A percentile compares a stretch with the other conserved stretches of the same genome.
phyloP scores from a whole-genome alignment of 2,797 vertebrate species.

The Cirrhinus molitorella region DNA sequence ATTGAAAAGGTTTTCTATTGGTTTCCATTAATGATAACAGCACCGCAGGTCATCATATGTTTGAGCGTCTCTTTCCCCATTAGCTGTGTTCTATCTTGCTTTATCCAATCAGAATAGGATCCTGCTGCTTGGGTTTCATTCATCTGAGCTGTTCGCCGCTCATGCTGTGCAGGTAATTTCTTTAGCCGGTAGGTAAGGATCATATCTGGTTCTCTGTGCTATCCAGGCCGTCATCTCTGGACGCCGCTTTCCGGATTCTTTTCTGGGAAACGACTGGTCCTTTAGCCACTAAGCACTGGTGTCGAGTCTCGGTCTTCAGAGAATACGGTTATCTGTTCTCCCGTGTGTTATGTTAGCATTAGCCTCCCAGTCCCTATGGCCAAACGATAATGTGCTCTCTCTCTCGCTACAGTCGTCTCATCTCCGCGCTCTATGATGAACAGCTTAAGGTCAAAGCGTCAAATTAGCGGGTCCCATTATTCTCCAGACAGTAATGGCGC shows the following conservation, averaged over 20 bases:
- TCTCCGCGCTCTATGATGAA: slow-evolving; percentile 72
- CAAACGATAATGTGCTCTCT: slow-evolving; percentile 79
- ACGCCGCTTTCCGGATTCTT: neutral
- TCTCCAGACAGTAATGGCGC: slow-evolving; percentile 79
- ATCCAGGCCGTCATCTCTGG: neutral
- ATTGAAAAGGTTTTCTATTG: neutral
- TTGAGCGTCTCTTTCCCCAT: neutral
- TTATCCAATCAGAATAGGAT: neutral
- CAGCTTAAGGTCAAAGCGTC: slow-evolving; percentile 79
- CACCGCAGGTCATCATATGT: neutral
- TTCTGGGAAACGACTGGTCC: slow-evolving; percentile 7
- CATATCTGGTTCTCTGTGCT: neutral
- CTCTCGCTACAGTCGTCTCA: slow-evolving; percentile 66
- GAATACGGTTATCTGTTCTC: slow-evolving; percentile 35
- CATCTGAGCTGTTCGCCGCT: neutral
- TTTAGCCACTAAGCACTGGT: neutral
- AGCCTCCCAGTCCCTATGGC: slow-evolving; percentile 75
- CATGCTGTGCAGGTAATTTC: slow-evolving; percentile 3
- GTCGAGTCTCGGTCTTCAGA: neutral
- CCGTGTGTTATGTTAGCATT: slow-evolving; percentile 65
- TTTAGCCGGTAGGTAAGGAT: neutral
- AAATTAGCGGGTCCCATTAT: slow-evolving; percentile 79
- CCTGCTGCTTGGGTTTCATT: neutral
- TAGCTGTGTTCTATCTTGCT: neutral
- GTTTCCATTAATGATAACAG: neutral